Evolutionary conservation across 2,888 invertebrate genomes (phyloP).

Genomic region (Clanis bilineata): DNA sequence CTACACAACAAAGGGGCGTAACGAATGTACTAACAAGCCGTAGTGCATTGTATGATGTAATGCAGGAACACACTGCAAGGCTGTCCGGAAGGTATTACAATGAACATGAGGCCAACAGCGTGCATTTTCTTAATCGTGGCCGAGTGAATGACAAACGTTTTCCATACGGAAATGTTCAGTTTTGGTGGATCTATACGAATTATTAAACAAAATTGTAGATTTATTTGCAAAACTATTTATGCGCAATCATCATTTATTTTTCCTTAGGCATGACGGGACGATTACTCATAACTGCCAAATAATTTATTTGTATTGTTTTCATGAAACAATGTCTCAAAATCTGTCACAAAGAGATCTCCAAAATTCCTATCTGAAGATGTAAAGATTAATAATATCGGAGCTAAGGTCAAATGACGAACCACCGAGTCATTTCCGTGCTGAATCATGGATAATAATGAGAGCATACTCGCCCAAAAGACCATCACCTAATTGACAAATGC

Average conservation of each 20-base stretch:
- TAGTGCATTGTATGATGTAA: conserved; percentile 75
- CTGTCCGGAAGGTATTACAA: conserved; percentile 65
- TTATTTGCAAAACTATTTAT: too few species aligned
- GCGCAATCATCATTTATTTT: too few species aligned
- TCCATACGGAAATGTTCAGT: background rate
- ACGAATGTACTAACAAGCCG: conserved; percentile 46
- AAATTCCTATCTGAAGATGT: background rate
- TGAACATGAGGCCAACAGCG: conserved; percentile 57
- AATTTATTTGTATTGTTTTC: too few species aligned
- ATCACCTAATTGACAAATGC: background rate
- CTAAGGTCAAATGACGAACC: conserved; percentile 6
- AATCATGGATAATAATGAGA: conserved; percentile 12
- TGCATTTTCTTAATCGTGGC: conserved; percentile 53
- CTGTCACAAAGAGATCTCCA: background rate
- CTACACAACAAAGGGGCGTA: conserved; percentile 50
- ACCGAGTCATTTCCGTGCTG: conserved; percentile 12
- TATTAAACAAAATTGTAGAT: background rate
- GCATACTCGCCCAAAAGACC: background rate
- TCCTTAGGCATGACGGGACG: too few species aligned
- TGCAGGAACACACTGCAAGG: conserved; percentile 71
- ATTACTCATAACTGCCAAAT: too few species aligned
- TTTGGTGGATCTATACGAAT: background rate
- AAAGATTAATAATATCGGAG: background rate
- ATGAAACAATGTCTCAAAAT: background rate
- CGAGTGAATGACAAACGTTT: background rate